Conservation (phyloP, 2,797 vertebrate species). For the Aulostomus chinensis region DNA sequence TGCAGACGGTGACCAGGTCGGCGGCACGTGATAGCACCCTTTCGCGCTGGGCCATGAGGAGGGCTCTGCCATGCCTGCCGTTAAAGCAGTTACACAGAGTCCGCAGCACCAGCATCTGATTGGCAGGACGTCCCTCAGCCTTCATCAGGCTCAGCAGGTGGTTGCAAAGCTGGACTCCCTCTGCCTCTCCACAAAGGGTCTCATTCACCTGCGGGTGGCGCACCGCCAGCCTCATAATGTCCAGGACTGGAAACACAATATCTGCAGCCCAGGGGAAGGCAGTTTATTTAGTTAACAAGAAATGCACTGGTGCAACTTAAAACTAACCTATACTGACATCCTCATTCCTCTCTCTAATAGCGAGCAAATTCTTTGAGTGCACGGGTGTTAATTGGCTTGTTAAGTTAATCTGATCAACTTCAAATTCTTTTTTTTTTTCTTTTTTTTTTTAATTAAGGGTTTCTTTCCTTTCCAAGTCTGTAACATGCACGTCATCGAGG, state of each 20-base stretch:
- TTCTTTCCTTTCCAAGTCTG: too few relatives aligned
- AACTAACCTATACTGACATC: too few relatives aligned
- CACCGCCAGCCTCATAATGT: constrained; percentile 93
- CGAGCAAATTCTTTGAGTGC: too few relatives aligned
- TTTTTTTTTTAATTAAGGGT: too few relatives aligned
- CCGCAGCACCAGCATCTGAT: constrained; percentile 95
- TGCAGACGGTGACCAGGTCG: constrained; percentile 86
- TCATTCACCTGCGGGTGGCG: constrained; percentile 92
- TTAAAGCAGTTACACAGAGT: constrained; percentile 96
- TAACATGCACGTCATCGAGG: too few relatives aligned
- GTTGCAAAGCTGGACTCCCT: constrained; percentile 88
- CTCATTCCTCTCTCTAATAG: too few relatives aligned
- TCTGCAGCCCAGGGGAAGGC: constrained; percentile 71
- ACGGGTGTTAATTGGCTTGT: too few relatives aligned
- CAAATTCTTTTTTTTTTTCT: too few relatives aligned
- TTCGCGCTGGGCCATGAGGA: constrained; percentile 92
- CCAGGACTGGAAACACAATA: constrained; percentile 95
- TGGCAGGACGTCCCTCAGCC: constrained; percentile 89
- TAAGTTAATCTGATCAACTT: too few relatives aligned
- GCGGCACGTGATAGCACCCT: constrained; percentile 87
- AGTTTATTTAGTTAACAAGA: too few relatives aligned
- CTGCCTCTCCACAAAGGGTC: constrained; percentile 90
- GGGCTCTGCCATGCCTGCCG: constrained; percentile 83
- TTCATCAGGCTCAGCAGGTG: constrained; percentile 91
- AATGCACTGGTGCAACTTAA: too few relatives aligned